Evolutionary conservation across 2,797 vertebrate genomes (phyloP).

Genomic region (Epinephelus awoara): DNA sequence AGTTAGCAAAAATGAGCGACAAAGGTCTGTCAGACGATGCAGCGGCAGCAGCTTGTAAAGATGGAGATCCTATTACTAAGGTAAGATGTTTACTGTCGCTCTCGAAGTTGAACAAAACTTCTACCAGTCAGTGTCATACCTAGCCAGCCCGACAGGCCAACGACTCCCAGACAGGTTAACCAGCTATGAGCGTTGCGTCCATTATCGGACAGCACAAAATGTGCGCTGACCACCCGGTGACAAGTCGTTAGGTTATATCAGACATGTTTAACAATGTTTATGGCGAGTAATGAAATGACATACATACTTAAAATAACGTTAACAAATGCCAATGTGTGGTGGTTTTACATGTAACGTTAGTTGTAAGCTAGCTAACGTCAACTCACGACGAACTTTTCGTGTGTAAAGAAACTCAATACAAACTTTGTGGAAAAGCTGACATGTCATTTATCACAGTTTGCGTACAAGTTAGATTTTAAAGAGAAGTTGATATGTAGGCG

Average conservation of each 20-base stretch:
- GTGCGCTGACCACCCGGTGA: rapidly evolving
- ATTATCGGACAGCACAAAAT: constrained; percentile 31
- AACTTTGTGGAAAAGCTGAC: background rate
- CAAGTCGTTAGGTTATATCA: rapidly evolving
- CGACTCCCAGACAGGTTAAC: constrained; percentile 1
- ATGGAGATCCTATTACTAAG: constrained; percentile 82
- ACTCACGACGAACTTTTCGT: rapidly evolving
- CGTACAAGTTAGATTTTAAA: background rate
- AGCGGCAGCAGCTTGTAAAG: constrained; percentile 79
- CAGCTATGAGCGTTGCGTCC: background rate
- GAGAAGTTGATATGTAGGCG: constrained; percentile 22
- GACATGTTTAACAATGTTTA: rapidly evolving
- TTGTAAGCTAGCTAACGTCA: background rate
- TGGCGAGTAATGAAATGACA: rapidly evolving
- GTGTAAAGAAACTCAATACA: background rate
- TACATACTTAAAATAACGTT: no score
- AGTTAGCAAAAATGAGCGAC: constrained; percentile 77
- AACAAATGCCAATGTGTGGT: no score
- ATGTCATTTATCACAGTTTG: background rate
- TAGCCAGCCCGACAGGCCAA: constrained; percentile 19
- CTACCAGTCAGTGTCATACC: background rate
- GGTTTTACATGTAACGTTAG: no score
- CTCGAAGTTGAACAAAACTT: background rate
- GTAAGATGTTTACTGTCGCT: constrained; percentile 39
- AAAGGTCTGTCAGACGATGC: constrained; percentile 83